A percentile compares a stretch with the other conserved stretches of the same genome.
phyloP scores from a whole-genome alignment of 2,888 invertebrate species.

The Meiosimyza decipiens region DNA sequence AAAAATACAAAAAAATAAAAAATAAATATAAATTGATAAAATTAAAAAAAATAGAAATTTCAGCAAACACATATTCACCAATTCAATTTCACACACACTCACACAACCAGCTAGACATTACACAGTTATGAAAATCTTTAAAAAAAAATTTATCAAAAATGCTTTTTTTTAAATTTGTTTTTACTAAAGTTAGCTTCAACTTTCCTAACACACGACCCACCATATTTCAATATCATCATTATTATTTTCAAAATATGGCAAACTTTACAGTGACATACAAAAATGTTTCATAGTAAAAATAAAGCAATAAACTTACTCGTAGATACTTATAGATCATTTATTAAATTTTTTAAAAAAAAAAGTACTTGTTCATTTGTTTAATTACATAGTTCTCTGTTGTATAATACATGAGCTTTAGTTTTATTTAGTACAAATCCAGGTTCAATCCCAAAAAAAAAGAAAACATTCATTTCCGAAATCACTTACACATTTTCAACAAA shows the following conservation, averaged over 20 bases:
- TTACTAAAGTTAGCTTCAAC: not conserved
- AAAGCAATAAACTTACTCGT: too few relatives aligned
- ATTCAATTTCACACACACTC: not conserved
- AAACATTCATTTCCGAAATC: too few relatives aligned
- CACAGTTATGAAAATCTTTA: not conserved
- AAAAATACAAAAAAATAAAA: not conserved
- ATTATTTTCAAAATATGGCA: constrained; percentile 15
- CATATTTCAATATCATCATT: not conserved
- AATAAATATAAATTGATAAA: not conserved
- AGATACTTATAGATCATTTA: too few relatives aligned
- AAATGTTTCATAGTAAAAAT: constrained; percentile 15
- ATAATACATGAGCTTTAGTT: constrained; percentile 15
- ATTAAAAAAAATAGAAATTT: not conserved
- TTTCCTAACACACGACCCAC: not conserved
- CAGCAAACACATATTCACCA: not conserved
- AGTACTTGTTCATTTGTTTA: too few relatives aligned
- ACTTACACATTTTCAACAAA: too few relatives aligned
- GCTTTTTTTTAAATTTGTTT: not conserved
- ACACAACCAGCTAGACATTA: not conserved
- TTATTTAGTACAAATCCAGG: not conserved
- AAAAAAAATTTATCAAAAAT: not conserved
- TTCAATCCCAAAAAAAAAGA: too few relatives aligned
- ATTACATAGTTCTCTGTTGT: constrained; percentile 7
- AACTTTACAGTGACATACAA: constrained; percentile 21
- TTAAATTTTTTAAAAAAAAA: too few relatives aligned